A percentile compares a stretch with the other conserved stretches of the same genome.
These are phyloP conservation scores for Rhabdophis nuchalis DNA, from an alignment of 2,797 vertebrate genomes.

Conservation along the genomic window DNA sequence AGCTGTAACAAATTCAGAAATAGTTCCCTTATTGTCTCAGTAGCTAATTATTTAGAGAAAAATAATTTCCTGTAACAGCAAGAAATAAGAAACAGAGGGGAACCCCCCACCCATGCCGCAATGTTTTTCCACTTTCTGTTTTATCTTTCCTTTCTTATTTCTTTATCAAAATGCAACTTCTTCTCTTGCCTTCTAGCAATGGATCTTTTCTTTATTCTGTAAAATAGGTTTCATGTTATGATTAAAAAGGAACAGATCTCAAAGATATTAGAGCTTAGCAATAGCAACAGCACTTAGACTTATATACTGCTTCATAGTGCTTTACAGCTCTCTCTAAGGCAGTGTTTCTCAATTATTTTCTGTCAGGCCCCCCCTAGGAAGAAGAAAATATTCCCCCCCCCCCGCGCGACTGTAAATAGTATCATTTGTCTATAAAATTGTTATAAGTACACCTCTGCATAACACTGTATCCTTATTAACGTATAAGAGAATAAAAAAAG, in stretches of 20 bases:
- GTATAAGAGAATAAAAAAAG: too few species aligned
- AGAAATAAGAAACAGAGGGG: neutral
- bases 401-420: too few species aligned
- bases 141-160: neutral
- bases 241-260: neutral
- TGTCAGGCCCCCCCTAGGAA: too few species aligned
- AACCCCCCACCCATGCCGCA: neutral
- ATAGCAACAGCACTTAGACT: too few species aligned
- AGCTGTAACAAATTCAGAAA: neutral
- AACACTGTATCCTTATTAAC: too few species aligned
- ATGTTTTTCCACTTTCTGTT: neutral
- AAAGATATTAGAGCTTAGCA: too few species aligned
- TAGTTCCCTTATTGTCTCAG: neutral
- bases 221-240: neutral
- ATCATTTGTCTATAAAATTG: too few species aligned
- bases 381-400: too few species aligned
- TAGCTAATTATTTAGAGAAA: neutral
- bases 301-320: too few species aligned
- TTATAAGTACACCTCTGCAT: too few species aligned
- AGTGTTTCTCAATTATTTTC: too few species aligned
- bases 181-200: neutral
- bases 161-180: neutral
- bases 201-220: neutral
- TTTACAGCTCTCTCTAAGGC: too few species aligned
- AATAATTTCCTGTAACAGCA: neutral